These are phyloP conservation scores for Saguinus midas DNA, from an alignment of 2,113 vertebrate genomes.

Conservation along the genomic window DNA sequence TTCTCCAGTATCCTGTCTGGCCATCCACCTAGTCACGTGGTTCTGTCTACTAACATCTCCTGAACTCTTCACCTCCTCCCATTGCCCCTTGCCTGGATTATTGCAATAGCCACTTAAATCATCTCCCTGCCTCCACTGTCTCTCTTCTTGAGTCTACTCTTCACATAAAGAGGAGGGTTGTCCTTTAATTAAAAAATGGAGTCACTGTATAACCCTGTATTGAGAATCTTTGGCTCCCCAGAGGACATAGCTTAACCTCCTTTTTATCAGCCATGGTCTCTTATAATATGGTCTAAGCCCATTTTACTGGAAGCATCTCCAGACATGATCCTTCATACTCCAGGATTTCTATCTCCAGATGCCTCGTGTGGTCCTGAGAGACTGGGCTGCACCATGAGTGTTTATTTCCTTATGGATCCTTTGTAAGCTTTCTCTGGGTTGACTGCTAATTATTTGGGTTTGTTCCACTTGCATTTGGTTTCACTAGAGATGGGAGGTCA, in stretches of 20 bases:
- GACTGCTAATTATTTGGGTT: not conserved
- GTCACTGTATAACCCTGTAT: not conserved
- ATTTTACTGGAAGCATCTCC: not conserved
- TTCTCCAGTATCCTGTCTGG: not conserved
- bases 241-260: not conserved
- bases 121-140: not conserved
- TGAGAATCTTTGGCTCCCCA: not conserved
- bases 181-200: not conserved
- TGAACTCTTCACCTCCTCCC: not conserved
- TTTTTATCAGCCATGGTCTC: not conserved
- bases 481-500: not conserved
- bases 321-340: not conserved
- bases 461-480: not conserved
- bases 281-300: too few species aligned
- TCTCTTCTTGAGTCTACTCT: not conserved
- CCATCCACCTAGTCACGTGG: fast-evolving
- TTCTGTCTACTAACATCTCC: not conserved
- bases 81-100: not conserved
- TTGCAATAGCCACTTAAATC: not conserved
- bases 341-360: too few species aligned
- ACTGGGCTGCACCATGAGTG: not conserved
- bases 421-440: not conserved
- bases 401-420: not conserved
- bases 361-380: not conserved
- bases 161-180: not conserved